Evolutionary conservation across 2,113 vertebrate species (phyloP).

Genomic region (Ophthalmotilapia sp.): DNA sequence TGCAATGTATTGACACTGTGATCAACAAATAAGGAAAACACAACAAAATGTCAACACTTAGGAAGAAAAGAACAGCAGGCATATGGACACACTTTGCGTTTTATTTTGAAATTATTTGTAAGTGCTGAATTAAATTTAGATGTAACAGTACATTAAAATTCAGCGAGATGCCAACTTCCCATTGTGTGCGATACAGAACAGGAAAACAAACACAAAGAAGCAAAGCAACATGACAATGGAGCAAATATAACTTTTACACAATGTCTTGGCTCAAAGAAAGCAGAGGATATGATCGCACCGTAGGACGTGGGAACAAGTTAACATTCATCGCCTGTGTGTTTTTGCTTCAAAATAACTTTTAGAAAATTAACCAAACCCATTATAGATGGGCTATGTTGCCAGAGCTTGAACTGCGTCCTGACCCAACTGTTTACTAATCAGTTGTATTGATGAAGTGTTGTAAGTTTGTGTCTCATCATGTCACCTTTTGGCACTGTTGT

Average conservation of each 20-base stretch:
- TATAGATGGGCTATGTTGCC: conserved; percentile 39
- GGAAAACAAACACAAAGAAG: not conserved
- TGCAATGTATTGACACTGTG: rapidly evolving
- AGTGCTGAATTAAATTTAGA: not conserved
- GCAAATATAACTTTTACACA: not conserved
- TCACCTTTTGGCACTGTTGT: conserved; percentile 38
- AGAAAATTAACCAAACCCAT: conserved; percentile 13
- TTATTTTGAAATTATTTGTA: not conserved
- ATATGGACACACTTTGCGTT: not conserved
- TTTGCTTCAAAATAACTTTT: not conserved
- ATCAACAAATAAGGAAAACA: not conserved
- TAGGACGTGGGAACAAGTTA: not conserved
- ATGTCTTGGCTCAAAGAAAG: not conserved
- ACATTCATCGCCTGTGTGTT: not conserved
- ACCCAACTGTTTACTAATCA: conserved; percentile 55
- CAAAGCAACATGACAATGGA: not conserved
- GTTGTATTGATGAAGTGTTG: conserved; percentile 65
- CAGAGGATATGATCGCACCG: not conserved
- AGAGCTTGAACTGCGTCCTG: conserved; percentile 35
- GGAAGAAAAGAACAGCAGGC: not conserved
- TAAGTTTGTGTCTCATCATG: conserved; percentile 52
- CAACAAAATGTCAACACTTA: not conserved
- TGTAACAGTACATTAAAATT: not conserved
- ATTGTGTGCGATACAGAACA: not conserved
- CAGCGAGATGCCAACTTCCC: not conserved